Percentiles rank a stretch among this genome's conserved stretches.
Conservation (phyloP, 2,797 vertebrate genomes). For the Labroides dimidiatus region DNA sequence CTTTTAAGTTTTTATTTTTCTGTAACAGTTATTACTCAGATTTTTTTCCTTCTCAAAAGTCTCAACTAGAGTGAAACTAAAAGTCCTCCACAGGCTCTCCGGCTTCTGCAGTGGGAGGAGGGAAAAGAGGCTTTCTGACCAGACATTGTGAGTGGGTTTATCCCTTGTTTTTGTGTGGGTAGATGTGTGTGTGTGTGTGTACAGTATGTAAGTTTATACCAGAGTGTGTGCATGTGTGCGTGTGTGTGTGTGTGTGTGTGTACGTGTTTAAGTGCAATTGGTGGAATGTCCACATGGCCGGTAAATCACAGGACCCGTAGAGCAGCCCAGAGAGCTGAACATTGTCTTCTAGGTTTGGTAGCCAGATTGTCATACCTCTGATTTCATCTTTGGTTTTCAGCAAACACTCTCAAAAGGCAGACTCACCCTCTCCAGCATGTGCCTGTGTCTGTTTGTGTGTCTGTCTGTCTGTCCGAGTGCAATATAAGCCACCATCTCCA, state of each 20-base stretch:
- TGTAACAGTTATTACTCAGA: constrained; percentile 89
- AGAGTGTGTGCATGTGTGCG: constrained; percentile 31
- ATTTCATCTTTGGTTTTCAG: constrained; percentile 84
- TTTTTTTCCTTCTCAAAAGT: constrained; percentile 85
- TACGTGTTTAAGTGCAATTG: constrained; percentile 70
- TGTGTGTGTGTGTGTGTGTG: constrained; percentile 13
- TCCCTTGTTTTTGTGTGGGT: constrained; percentile 35
- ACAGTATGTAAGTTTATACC: constrained; percentile 22
- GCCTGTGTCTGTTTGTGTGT: constrained; percentile 75
- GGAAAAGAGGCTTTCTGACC: constrained; percentile 83
- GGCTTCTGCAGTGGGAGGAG: constrained; percentile 84
- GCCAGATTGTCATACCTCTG: constrained; percentile 85
- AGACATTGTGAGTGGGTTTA: constrained; percentile 47
- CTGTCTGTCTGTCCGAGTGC: constrained; percentile 71
- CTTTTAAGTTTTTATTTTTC: constrained; percentile 86
- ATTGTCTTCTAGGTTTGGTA: constrained; percentile 78
- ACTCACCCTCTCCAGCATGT: constrained; percentile 70
- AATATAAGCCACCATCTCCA: constrained; percentile 80
- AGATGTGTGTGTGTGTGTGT: constrained; percentile 19
- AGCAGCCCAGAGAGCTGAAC: constrained; percentile 73
- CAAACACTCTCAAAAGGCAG: constrained; percentile 78
- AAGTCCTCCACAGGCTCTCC: constrained; percentile 85
- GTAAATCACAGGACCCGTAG: constrained; percentile 72
- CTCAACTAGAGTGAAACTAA: constrained; percentile 85
- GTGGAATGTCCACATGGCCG: constrained; percentile 73